A percentile compares a stretch with the other conserved stretches of the same genome.
Conservation (phyloP, 2,797 vertebrate species). For the Emys orbicularis region DNA sequence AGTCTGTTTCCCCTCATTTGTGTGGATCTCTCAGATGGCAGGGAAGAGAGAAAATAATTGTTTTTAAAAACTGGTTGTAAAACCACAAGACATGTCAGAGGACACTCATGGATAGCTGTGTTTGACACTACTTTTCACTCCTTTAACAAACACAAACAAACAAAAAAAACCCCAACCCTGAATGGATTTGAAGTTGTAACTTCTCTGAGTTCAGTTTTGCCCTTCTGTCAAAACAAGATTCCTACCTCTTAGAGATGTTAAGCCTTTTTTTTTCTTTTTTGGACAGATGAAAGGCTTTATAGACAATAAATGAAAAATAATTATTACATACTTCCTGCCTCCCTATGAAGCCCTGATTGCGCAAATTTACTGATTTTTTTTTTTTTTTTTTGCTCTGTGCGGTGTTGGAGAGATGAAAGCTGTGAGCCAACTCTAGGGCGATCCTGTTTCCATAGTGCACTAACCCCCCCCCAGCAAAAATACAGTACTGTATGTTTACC, state of each 20-base stretch:
- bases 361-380: neutral
- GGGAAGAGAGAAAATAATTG: neutral
- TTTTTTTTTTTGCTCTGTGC: neutral
- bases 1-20: conserved; percentile 4
- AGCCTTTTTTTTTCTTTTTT: neutral
- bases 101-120: neutral
- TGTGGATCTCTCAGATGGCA: neutral
- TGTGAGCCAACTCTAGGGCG: neutral
- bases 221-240: neutral
- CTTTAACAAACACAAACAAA: neutral
- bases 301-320: neutral
- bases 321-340: neutral
- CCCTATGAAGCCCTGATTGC: neutral
- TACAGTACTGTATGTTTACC: neutral
- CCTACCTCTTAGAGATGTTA: neutral
- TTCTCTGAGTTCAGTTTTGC: neutral
- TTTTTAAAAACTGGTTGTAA: conserved; percentile 25
- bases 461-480: neutral
- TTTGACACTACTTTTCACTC: neutral
- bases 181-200: neutral
- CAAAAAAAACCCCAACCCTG: neutral
- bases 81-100: neutral
- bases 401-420: neutral
- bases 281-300: neutral
- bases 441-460: neutral